These are phyloP conservation scores for Camptogramma bilineatum DNA, from an alignment of 2,888 invertebrate genomes.

Conservation along the genomic window DNA sequence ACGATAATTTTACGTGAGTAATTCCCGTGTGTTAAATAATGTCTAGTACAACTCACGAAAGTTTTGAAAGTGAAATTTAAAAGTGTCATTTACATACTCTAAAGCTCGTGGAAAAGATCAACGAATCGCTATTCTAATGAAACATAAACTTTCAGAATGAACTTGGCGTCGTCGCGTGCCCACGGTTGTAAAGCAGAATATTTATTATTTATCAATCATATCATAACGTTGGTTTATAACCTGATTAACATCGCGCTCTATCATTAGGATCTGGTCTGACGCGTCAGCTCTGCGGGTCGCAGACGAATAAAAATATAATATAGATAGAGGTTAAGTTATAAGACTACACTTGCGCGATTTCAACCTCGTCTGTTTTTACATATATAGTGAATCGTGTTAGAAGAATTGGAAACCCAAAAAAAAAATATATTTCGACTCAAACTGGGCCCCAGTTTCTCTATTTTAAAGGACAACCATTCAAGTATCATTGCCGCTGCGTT, in stretches of 20 bases:
- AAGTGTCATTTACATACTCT: background rate
- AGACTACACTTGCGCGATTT: background rate
- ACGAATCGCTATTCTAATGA: conserved; percentile 11
- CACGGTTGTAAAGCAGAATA: conserved; percentile 17
- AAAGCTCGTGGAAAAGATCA: background rate
- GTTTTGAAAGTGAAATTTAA: too few relatives aligned
- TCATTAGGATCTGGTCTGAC: conserved; percentile 33
- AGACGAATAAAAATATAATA: conserved; percentile 22
- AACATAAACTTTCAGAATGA: conserved; percentile 20
- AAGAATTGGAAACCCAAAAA: too few relatives aligned
- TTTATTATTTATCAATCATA: conserved; percentile 37
- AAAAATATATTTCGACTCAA: too few relatives aligned
- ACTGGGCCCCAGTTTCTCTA: too few relatives aligned
- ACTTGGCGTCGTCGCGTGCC: conserved; percentile 34
- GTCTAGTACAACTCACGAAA: too few relatives aligned
- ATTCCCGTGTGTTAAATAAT: too few relatives aligned
- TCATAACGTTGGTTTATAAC: conserved; percentile 27
- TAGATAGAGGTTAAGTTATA: conserved; percentile 35
- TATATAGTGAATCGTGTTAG: too few relatives aligned
- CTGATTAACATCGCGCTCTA: conserved; percentile 32
- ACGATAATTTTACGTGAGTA: too few relatives aligned
- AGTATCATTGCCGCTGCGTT: too few relatives aligned
- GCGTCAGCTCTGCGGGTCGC: conserved; percentile 31
- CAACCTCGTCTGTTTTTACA: too few relatives aligned
- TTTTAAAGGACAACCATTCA: too few relatives aligned